phyloP scores from a whole-genome alignment of 2,113 vertebrate species.

The Anthoscopus minutus region DNA sequence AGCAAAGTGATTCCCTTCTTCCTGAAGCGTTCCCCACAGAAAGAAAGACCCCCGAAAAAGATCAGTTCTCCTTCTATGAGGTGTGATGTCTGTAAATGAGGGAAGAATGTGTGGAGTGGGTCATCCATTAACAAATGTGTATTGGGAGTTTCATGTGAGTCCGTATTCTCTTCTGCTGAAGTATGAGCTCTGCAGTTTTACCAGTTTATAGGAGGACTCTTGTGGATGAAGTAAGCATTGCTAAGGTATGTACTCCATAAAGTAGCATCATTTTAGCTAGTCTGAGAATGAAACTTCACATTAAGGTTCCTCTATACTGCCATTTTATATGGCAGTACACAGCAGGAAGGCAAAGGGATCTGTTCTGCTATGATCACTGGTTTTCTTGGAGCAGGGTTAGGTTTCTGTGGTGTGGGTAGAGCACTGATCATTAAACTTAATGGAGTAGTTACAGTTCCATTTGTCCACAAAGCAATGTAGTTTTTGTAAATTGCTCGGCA shows the following conservation, averaged over 20 bases:
- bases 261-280: not conserved
- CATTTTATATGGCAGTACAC: not conserved
- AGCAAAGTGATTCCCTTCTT: not conserved
- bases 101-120: not conserved
- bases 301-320: not conserved
- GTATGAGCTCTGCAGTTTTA: not conserved
- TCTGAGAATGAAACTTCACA: not conserved
- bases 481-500: not conserved
- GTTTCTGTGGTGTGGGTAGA: not conserved
- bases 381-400: not conserved
- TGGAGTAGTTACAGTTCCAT: not conserved
- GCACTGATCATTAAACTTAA: not conserved
- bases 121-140: not conserved
- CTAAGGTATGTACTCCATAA: not conserved
- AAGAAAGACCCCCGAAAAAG: not conserved
- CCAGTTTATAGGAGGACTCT: not conserved
- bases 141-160: not conserved
- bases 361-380: not conserved
- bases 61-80: not conserved
- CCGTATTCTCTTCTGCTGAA: not conserved
- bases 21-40: not conserved
- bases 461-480: not conserved
- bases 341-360: not conserved
- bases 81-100: not conserved
- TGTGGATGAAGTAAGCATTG: not conserved